Evolutionary conservation across 2,888 invertebrate genomes (phyloP).

Genomic region (Drosophila melanosoma): DNA sequence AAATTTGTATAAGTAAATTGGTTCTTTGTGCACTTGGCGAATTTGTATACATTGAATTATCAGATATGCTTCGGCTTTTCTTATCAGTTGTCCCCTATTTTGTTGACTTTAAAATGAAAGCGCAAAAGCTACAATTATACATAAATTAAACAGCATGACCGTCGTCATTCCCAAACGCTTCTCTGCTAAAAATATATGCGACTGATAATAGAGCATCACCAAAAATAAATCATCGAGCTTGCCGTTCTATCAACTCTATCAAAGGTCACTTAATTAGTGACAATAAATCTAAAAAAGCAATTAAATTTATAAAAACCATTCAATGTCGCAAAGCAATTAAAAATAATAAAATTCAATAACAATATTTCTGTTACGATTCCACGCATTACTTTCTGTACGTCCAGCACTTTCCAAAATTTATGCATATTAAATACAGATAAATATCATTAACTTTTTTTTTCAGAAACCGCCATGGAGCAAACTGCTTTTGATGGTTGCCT

Average conservation of each 20-base stretch:
- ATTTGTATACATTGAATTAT: slow-evolving; percentile 28
- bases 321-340: slow-evolving; percentile 51
- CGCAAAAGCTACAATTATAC: background rate
- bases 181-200: slow-evolving; percentile 6
- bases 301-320: slow-evolving; percentile 6
- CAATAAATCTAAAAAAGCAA: slow-evolving; percentile 25
- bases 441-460: slow-evolving; percentile 5
- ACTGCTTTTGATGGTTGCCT: slow-evolving; percentile 88
- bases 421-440: slow-evolving; percentile 3
- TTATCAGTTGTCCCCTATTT: slow-evolving; percentile 37
- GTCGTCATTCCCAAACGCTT: background rate
- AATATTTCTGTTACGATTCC: slow-evolving; percentile 4
- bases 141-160: slow-evolving; percentile 3
- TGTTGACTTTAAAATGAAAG: slow-evolving; percentile 7
- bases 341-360: background rate
- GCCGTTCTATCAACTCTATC: slow-evolving; percentile 5
- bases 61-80: slow-evolving; percentile 22
- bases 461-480: slow-evolving; percentile 82
- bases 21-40: slow-evolving; percentile 1
- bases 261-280: slow-evolving; percentile 57
- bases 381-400: background rate
- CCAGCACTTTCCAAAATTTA: background rate
- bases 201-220: slow-evolving; percentile 35
- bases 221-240: slow-evolving; percentile 48
- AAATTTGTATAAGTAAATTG: background rate